Base-by-base conservation (phyloP, 2,888 invertebrate species). In the Dolomedes plantarius region DNA sequence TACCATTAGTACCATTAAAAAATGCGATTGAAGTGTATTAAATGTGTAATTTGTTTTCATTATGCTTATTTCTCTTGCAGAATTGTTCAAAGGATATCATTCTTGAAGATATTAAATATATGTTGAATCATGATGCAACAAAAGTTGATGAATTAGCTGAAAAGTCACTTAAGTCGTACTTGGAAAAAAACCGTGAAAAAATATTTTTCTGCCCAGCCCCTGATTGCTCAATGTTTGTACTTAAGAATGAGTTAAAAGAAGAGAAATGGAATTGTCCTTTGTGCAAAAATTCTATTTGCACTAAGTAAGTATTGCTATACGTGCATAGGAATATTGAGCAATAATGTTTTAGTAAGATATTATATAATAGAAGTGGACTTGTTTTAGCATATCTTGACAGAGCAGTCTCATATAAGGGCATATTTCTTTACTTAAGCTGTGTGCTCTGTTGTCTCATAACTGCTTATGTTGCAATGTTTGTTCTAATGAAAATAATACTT, bases 171-270 rank as follows among this genome's bases (percentile, higher is more conserved):
- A 79, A 86, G 27, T 16, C 31, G 5, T 86, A 74, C 27, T 28
- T 74, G 16, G 74, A 86, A 27, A 56, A 28, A 23, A 32, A 79
- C 29, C 31, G 32, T 3, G 69, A 31, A 11, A 56, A 74, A 9
- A 36, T 79, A n/a, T 27, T 46, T 27, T 64, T 74, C 13, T 86
- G 85, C 9, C 79, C 78, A 62, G 74, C 74, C 1, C 74, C 85
- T 3, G 85, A 86, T 23, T 86, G 85, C 46, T 36, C 78, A 5
- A 86, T 86, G 85, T 86, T 86, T 62, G 67, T 79, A 39, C 64
- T 69, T n/a, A 86, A 79, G 64, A 64, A 68, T 19, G 74, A 64
- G n/a, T 27, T 83, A n/a, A 3, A 2, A 6, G 76, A 28, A 19
- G 31, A 36, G 16, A 86, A 74, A 64, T 31, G 67, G 28, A 86